Base-by-base conservation (phyloP, 2,797 vertebrate genomes). In the Pseudomugil tenellus region DNA sequence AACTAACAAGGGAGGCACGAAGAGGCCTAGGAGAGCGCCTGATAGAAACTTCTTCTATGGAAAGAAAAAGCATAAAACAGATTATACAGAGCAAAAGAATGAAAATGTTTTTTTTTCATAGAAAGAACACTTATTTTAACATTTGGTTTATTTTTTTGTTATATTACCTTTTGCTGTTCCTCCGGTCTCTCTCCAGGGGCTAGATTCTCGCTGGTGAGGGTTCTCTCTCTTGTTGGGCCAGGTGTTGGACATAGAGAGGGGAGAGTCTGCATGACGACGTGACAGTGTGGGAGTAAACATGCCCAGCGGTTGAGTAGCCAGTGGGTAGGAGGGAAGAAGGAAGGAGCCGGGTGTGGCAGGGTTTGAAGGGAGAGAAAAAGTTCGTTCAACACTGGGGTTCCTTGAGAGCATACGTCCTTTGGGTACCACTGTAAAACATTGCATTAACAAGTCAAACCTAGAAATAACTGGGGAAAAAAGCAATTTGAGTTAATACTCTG, bases 181-280 rank as follows among this genome's bases (percentile, higher is more conserved):
- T 76, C 87, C 6, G 16, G 3, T 68, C 19, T 94, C 94, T 19
- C 89, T 76, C 79, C 92, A 91, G 5, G 78, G 93, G 53, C 84
- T 77, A 46, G 83, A 74, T 66, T 93, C 92, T 60, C 84, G 90
- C 76, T 88, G 90, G 25, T 91, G 94, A 14, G 92, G 83, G 52
- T 84, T 88, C 57, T 95, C 96, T 19, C 91, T 92, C 77, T 95
- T 95, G 77, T 95, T 94, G 63, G 96, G 95, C 96, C 96, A 98
- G 11, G 96, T 97, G 89, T 92, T 96, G 67, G 96, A 97, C 92
- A 97, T 94, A 70, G 87, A 94, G 62, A 93, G 68, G 10, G 91
- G 43, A 13, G 89, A 87, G 66, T 95, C 94, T 10, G 84, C 90
- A 9, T 84, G 74, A 28, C 81, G 90, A 73, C 77, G 81, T 35